These are phyloP conservation scores for Notiomystis cincta DNA, from an alignment of 2,113 vertebrate genomes.

Conservation along the genomic window DNA sequence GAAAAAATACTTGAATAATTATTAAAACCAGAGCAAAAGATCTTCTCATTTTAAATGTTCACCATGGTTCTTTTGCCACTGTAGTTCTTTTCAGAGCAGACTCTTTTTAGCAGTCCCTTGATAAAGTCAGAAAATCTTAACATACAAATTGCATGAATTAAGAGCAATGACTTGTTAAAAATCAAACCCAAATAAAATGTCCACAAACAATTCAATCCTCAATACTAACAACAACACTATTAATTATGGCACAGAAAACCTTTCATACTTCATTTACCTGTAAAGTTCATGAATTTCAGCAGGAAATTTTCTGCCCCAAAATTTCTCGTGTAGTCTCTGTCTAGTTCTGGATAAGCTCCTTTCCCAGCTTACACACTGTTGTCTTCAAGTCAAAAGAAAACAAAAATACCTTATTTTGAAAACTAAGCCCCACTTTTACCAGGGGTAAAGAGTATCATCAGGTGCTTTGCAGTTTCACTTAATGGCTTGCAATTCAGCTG, in stretches of 20 bases:
- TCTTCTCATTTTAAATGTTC: neutral
- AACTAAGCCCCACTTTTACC: neutral
- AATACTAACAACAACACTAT: neutral
- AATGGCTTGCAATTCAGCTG: neutral
- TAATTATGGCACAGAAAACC: neutral
- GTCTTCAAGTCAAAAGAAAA: neutral
- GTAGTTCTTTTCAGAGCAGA: neutral
- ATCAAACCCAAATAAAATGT: neutral
- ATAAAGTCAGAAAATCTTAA: neutral
- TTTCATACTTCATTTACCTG: neutral
- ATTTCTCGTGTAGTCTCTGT: neutral
- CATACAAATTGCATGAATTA: neutral
- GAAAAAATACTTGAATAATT: neutral
- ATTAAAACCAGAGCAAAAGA: neutral
- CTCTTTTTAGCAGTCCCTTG: neutral
- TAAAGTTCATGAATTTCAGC: neutral
- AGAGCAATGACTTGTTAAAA: neutral
- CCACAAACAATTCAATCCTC: neutral
- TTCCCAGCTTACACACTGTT: neutral
- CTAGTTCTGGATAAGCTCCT: neutral
- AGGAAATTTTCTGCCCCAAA: neutral
- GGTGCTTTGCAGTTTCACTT: neutral
- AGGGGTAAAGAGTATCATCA: neutral
- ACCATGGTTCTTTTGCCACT: neutral
- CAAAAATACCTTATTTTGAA: neutral